phyloP scores from a whole-genome alignment of 1,140 invertebrate species.

The Aphelenchoides avenae region DNA sequence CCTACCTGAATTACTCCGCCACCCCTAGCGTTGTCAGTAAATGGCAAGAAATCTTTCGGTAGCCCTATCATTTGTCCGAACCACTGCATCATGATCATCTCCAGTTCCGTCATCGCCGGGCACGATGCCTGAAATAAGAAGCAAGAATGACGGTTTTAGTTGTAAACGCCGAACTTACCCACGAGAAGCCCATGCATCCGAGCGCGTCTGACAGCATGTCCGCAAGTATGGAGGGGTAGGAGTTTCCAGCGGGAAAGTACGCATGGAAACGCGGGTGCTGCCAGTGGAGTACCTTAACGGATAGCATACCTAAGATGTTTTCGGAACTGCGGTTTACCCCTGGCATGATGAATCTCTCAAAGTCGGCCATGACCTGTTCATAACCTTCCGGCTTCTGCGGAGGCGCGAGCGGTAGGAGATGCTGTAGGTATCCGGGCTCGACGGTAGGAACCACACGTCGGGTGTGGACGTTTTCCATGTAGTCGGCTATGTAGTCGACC shows the following conservation, averaged over 20 bases:
- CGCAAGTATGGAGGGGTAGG: slow-evolving; percentile 92
- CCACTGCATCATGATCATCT: slow-evolving; percentile 95
- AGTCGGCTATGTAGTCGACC: slow-evolving; percentile 95
- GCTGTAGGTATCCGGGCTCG: slow-evolving; percentile 77
- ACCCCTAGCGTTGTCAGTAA: slow-evolving; percentile 61
- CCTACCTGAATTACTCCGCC: slow-evolving; percentile 68
- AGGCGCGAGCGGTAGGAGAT: slow-evolving; percentile 74
- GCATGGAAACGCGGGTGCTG: slow-evolving; percentile 97
- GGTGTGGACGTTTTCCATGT: slow-evolving; percentile 77
- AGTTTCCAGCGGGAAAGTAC: slow-evolving; percentile 96
- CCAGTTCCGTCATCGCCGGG: slow-evolving; percentile 92
- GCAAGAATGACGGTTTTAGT: too few species aligned
- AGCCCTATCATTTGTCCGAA: slow-evolving; percentile 72
- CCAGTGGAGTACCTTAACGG: slow-evolving; percentile 87
- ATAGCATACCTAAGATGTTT: too few species aligned
- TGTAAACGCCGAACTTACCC: slow-evolving; percentile 71
- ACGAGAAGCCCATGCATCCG: slow-evolving; percentile 95
- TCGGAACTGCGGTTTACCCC: too few species aligned
- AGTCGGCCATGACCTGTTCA: slow-evolving; percentile 86
- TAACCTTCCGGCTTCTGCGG: slow-evolving; percentile 81
- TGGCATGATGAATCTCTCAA: slow-evolving; percentile 93
- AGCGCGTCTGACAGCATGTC: slow-evolving; percentile 93
- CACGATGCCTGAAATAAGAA: slow-evolving; percentile 69
- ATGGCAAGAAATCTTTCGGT: slow-evolving; percentile 64
- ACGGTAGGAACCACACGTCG: slow-evolving; percentile 80